phyloP scores from a whole-genome alignment of 1,140 invertebrate genomes.

The Triops longicaudatus region DNA sequence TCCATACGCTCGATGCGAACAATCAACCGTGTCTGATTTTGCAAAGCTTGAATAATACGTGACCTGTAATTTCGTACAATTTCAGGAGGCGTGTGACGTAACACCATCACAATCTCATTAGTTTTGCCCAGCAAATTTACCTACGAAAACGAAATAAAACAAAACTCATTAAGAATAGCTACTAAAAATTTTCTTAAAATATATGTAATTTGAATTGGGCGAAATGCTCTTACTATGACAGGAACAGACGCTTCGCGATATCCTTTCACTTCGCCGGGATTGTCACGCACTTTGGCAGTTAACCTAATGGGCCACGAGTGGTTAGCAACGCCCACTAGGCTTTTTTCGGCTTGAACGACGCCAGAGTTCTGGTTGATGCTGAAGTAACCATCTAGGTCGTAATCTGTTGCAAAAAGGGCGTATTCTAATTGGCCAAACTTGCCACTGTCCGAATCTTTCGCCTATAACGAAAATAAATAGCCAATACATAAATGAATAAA shows the following conservation, averaged over 20 bases:
- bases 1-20: constrained; percentile 69
- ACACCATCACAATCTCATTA: constrained; percentile 66
- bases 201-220: no score
- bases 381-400: constrained; percentile 55
- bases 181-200: no score
- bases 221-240: constrained; percentile 48
- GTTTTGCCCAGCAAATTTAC: constrained; percentile 57
- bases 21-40: constrained; percentile 61
- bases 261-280: constrained; percentile 43
- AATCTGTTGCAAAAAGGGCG: constrained; percentile 50
- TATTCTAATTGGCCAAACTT: constrained; percentile 67
- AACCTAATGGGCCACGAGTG: constrained; percentile 61
- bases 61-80: constrained; percentile 54
- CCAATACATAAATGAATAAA: constrained; percentile 16
- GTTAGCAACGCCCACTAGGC: constrained; percentile 28
- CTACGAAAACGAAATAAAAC: constrained; percentile 31
- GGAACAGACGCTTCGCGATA: constrained; percentile 44
- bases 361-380: constrained; percentile 61
- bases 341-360: constrained; percentile 31
- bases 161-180: constrained; percentile 17
- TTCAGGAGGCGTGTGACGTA: constrained; percentile 63
- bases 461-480: constrained; percentile 43
- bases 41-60: constrained; percentile 56
- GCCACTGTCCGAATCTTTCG: constrained; percentile 71
- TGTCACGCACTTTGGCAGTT: constrained; percentile 63